These are phyloP conservation scores for Liparis tanakae DNA, from an alignment of 2,797 vertebrate species.

Conservation along the genomic window DNA sequence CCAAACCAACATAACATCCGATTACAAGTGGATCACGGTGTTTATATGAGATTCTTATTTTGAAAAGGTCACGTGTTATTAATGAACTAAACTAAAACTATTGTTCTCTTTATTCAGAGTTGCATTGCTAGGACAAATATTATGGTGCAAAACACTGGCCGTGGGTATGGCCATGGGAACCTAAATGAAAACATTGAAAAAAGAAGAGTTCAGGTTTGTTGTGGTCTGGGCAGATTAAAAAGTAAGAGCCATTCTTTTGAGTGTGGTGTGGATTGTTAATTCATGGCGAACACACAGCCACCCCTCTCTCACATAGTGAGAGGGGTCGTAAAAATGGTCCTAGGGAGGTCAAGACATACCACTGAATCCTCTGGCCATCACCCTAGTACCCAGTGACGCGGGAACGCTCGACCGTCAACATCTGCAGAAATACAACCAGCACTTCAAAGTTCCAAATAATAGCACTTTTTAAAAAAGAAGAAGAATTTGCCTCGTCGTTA, in stretches of 20 bases:
- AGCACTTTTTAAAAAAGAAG: constrained; percentile 21
- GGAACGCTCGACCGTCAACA: constrained; percentile 43
- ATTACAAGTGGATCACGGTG: neutral
- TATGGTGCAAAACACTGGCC: neutral
- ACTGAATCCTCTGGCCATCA: constrained; percentile 71
- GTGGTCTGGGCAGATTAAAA: constrained; percentile 33
- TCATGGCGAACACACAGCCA: constrained; percentile 69
- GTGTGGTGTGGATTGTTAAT: constrained; percentile 58
- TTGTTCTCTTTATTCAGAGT: neutral
- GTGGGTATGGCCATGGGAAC: constrained; percentile 2
- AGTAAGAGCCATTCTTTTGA: constrained; percentile 46
- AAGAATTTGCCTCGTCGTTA: constrained; percentile 19
- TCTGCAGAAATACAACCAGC: constrained; percentile 29
- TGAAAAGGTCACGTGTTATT: neutral
- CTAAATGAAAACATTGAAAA: constrained; percentile 21
- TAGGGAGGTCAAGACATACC: constrained; percentile 79
- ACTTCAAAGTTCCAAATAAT: constrained; percentile 14
- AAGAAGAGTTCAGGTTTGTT: constrained; percentile 30
- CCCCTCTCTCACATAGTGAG: constrained; percentile 63
- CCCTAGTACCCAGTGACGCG: constrained; percentile 68
- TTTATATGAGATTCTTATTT: neutral
- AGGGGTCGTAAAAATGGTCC: constrained; percentile 75
- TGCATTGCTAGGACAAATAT: neutral
- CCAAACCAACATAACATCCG: constrained; percentile 36
- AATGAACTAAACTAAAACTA: neutral